phyloP scores from a whole-genome alignment of 1,140 invertebrate species.

The Acromyrmex heyeri region DNA sequence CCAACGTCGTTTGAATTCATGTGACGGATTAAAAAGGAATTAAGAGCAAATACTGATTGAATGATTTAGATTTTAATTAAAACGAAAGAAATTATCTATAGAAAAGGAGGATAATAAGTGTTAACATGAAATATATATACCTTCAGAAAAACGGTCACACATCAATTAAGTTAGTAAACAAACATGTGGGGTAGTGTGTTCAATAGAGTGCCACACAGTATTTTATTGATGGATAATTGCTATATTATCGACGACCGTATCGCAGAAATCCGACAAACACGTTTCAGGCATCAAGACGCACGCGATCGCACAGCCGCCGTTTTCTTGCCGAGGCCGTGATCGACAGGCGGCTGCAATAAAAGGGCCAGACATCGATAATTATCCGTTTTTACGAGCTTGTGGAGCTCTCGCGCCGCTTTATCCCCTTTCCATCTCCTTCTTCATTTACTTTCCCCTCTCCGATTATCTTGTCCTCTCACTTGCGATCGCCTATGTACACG shows the following conservation, averaged over 20 bases:
- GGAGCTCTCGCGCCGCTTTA: background rate
- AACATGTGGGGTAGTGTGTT: background rate
- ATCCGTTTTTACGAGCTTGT: slow-evolving; percentile 81
- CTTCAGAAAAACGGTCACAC: too few species aligned
- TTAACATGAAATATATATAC: background rate
- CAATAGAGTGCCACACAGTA: background rate
- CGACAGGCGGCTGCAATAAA: slow-evolving; percentile 77
- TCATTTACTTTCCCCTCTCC: background rate
- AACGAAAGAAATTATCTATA: background rate
- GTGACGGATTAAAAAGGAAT: background rate
- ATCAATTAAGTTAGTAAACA: slow-evolving; percentile 25
- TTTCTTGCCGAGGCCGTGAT: slow-evolving; percentile 51
- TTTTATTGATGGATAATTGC: slow-evolving; percentile 3
- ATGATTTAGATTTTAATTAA: slow-evolving; percentile 1
- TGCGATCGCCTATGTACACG: slow-evolving; percentile 26
- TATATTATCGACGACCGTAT: slow-evolving; percentile 38
- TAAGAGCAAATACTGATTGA: background rate
- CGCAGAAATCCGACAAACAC: slow-evolving; percentile 41
- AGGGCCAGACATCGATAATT: slow-evolving; percentile 83
- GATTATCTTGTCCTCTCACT: slow-evolving; percentile 27
- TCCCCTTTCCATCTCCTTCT: background rate
- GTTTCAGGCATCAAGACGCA: slow-evolving; percentile 27
- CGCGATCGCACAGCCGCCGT: slow-evolving; percentile 25
- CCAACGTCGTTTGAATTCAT: background rate
- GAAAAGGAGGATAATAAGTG: background rate